Evolutionary conservation across 35 echinoderm and acorn worm genomes (phyloP).

Genomic region (Apostichopus californicus): DNA sequence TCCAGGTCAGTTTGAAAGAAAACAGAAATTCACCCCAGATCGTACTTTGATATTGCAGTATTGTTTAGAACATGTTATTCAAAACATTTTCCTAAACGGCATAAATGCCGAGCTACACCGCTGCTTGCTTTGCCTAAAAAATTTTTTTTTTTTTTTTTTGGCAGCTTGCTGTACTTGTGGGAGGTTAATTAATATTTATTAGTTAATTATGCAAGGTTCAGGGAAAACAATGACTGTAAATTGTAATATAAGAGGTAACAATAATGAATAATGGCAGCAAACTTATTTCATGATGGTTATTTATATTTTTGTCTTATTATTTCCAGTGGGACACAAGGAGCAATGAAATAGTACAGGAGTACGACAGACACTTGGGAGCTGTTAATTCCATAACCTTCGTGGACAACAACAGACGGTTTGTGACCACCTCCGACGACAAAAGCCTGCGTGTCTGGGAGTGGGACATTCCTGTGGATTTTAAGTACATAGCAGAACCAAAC

Average conservation of each 20-base stretch:
- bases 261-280: no score
- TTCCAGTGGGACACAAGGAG: constrained; percentile 87
- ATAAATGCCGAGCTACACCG: no score
- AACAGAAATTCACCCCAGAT: neutral
- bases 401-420: constrained; percentile 88
- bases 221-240: no score
- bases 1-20: constrained; percentile 72
- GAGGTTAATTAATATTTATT: no score
- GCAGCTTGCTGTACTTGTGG: no score
- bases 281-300: neutral
- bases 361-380: constrained; percentile 95
- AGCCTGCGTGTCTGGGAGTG: constrained; percentile 97
- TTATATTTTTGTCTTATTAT: constrained; percentile 17
- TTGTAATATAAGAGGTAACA: no score
- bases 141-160: no score
- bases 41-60: no score
- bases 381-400: constrained; percentile 99
- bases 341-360: constrained; percentile 95
- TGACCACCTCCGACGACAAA: constrained; percentile 97
- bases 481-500: constrained; percentile 97
- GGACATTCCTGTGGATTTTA: constrained; percentile 99
- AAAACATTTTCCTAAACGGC: no score
- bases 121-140: no score
- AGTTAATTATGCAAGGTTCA: no score
- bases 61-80: no score